Evolutionary conservation across 37 sponge, comb jelly and placozoan species (phyloP), one percentile per base, ranked within the genome.

Genomic region (Trichoplax adhaerens): DNA sequence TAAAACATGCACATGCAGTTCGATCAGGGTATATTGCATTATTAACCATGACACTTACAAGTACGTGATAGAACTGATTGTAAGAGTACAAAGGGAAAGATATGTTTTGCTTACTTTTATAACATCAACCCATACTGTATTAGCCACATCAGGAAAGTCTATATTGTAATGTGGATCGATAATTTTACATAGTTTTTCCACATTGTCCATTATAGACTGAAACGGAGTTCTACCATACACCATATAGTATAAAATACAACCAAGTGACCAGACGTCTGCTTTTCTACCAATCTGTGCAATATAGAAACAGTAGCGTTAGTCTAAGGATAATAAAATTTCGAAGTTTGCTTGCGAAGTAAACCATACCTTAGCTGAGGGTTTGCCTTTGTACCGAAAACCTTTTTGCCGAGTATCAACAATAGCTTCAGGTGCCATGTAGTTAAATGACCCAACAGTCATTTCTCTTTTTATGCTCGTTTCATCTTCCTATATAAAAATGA

Each of bases 351-450:
- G 29, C 29, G 29, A 29, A 29, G 29, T 29, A 29, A 29, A 29
- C 29, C 3, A 49, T 58, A 65, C 52, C 3, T 29, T 50, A 51
- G 8, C 71, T 73, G 29, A 3, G 59, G 58, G 4, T 29, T 29
- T 29, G 29, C 29, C 29, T 29, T 29, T 29, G 29, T 29, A 29
- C 29, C 29, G 29, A 29, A 29, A 29, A 29, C 29, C 29, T 29
- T 29, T 29, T 29, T 29, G 29, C 29, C 29, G 29, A 29, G 29
- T 29, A 29, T 29, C 29, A 29, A 29, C 29, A 66, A 89, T 78
- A 50, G 77, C 77, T 78, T 89, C 90, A 8, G 90, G 90, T 1
- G 90, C 83, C 90, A 89, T 89, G 77, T 89, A 89, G 65, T 82
- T 89, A 70, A 79, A 72, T 47, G 90, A 85, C 4, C 90, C 90